Evolutionary conservation across 2,113 vertebrate genomes (phyloP).

Genomic region (Etia nguti): DNA sequence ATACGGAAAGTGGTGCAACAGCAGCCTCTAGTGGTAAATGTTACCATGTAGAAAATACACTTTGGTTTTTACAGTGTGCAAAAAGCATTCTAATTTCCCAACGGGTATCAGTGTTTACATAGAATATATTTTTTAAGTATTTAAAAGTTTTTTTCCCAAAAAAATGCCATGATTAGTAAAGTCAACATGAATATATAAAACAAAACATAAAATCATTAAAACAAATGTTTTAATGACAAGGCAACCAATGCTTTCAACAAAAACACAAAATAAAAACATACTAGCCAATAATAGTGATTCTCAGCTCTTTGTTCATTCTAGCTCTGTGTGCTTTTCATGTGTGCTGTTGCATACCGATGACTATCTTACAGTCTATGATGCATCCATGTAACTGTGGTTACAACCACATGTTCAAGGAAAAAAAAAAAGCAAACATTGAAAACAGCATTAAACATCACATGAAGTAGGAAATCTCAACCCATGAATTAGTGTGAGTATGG

Average conservation of each 20-base stretch:
- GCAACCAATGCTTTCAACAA: not conserved
- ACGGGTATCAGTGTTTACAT: not conserved
- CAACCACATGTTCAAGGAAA: constrained; percentile 38
- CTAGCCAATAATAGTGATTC: not conserved
- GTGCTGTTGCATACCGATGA: not conserved
- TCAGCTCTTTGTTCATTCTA: not conserved
- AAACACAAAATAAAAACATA: not conserved
- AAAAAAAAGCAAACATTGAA: not conserved
- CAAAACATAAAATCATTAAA: not conserved
- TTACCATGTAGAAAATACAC: not conserved
- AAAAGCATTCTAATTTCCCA: constrained; percentile 21
- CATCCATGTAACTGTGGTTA: constrained; percentile 13
- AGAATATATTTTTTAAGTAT: not conserved
- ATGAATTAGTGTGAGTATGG: not conserved
- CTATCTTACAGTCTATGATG: not conserved
- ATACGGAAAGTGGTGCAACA: constrained; percentile 25
- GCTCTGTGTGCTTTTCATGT: not conserved
- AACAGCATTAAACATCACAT: not conserved
- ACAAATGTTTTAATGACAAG: not conserved
- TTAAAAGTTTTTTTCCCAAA: not conserved
- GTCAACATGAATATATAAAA: constrained; percentile 26
- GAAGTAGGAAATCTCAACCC: not conserved
- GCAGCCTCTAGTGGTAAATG: constrained; percentile 48
- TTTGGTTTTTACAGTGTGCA: constrained; percentile 15
- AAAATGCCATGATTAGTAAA: not conserved